Evolutionary conservation across 2,888 invertebrate species (phyloP), one percentile per base, ranked within the genome.

Genomic region (Athalia rosae): DNA sequence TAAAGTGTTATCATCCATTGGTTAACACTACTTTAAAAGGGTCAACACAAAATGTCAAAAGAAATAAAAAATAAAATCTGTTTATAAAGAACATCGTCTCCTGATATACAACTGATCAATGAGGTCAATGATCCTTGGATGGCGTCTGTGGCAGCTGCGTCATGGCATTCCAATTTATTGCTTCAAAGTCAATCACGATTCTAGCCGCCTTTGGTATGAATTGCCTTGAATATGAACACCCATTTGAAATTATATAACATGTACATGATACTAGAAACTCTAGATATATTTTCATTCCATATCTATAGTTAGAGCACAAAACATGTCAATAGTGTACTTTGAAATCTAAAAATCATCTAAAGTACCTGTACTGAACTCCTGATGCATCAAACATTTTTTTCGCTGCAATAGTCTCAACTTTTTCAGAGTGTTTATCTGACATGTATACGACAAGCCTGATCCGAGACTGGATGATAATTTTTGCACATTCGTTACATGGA

Each of bases 401-500:
- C 0, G 98, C 94, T 4, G 98, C 98, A 64, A 92, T 90, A 62
- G 95, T 95, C 76, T 90, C 91, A 0, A 91, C 87, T 85, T 95
- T 95, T 4, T 94, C 89, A 0, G 92, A 91, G 89, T 97, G 93
- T 87, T 97, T 97, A 88, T 98, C 96, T 0, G 95, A 96, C 86
- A 97, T 91, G 87, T 95, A 98, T 9, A 95, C 89, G 3, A 97
- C 92, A 86, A 94, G 93, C 71, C 90, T 93, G 50, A 99, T 97
- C 0, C 98, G 96, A 0, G 97, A 94, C 87, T 99, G 99, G 83
- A 99, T 97, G 50, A 99, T 97, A 50, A 98, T 91, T 90, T 99
- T 99, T 0, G 99, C 97, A 91, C 99, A 99, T 90, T 99, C 98
- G 87, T 99, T 98, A 89, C 99, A 99, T 0, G 99, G 99, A 89